These are phyloP conservation scores for Steinernema khuongi DNA, from an alignment of 1,140 invertebrate species.

Conservation along the genomic window DNA sequence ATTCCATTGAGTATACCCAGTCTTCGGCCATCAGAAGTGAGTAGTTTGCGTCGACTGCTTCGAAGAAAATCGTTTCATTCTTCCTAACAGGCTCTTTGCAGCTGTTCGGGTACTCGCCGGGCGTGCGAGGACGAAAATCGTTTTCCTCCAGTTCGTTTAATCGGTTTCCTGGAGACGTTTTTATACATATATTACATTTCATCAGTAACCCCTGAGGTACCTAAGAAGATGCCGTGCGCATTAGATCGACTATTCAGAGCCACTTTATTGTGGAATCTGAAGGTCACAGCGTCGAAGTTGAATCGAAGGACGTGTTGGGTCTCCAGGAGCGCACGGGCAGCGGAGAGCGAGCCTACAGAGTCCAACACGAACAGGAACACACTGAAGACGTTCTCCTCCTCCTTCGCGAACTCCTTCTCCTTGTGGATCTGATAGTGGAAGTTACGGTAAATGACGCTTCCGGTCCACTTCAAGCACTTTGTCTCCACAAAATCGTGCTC, in stretches of 20 bases:
- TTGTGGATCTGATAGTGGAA: not conserved
- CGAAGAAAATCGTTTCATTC: not conserved
- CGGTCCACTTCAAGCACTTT: not conserved
- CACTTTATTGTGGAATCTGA: constrained; percentile 35
- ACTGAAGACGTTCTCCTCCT: not conserved
- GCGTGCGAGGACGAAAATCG: not conserved
- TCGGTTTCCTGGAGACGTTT: constrained; percentile 26
- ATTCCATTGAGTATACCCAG: not conserved
- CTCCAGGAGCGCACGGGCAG: not conserved
- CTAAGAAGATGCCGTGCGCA: constrained; percentile 3
- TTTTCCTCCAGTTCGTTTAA: not conserved
- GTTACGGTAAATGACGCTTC: not conserved
- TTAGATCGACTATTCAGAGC: not conserved
- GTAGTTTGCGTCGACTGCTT: not conserved
- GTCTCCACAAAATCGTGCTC: not conserved
- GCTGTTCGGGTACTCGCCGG: not conserved
- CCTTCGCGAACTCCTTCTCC: not conserved
- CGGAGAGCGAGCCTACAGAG: not conserved
- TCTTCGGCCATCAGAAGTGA: constrained; percentile 27
- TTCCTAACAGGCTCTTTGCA: constrained; percentile 20
- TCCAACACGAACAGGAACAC: not conserved
- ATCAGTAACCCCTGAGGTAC: too few species aligned
- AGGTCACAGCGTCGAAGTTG: constrained; percentile 31
- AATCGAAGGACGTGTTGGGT: constrained; percentile 23
- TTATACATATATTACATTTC: not conserved